Conservation (phyloP, 2,113 vertebrate species). For the Engraulis encrasicolus region DNA sequence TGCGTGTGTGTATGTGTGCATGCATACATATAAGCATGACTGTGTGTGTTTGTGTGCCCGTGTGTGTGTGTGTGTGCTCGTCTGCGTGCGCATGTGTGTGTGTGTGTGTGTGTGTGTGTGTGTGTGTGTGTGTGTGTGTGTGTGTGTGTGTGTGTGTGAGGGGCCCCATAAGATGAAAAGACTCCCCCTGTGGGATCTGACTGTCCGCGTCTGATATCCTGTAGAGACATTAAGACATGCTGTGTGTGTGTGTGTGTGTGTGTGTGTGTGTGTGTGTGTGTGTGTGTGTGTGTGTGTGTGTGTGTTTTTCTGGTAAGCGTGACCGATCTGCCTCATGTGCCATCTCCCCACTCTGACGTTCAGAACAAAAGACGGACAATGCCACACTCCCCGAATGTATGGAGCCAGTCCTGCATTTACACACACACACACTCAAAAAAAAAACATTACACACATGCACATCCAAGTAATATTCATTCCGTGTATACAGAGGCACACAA, state of each 20-base stretch:
- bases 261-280: background rate
- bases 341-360: background rate
- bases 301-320: background rate
- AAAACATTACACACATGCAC: background rate
- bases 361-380: background rate
- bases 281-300: background rate
- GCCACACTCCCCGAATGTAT: background rate
- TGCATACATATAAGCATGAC: too few species aligned
- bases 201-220: background rate
- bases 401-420: background rate
- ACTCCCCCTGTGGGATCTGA: background rate
- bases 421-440: background rate
- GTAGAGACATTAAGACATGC: background rate
- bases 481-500: background rate
- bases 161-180: background rate
- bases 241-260: background rate
- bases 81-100: background rate
- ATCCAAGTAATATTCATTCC: too few species aligned
- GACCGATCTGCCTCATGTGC: slow-evolving; percentile 12
- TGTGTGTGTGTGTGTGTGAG: background rate
- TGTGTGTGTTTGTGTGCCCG: background rate
- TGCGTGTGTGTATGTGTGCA: background rate
- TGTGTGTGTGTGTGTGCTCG: too few species aligned
- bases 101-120: background rate
- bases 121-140: background rate